phyloP scores from a whole-genome alignment of 2,113 vertebrate species.

The Malurus melanocephalus region DNA sequence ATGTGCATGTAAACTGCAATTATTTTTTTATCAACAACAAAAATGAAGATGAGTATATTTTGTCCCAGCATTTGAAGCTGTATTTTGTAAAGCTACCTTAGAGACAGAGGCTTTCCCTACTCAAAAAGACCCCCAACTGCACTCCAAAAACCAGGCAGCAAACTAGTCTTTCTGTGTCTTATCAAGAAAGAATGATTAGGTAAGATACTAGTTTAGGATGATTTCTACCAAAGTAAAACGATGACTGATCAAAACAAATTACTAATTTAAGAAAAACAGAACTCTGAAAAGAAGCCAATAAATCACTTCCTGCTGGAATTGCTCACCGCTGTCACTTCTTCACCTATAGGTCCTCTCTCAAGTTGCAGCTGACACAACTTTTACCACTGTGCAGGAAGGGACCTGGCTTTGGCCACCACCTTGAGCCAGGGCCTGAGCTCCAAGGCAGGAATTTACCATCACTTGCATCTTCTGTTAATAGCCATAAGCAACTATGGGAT shows the following conservation, averaged over 20 bases:
- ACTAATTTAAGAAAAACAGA: neutral
- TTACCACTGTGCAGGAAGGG: neutral
- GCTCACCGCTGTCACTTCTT: fast-evolving
- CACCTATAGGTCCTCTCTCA: neutral
- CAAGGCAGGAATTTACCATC: neutral
- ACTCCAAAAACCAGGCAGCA: neutral
- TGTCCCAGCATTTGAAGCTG: neutral
- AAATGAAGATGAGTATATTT: slow-evolving; percentile 8
- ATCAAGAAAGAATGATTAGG: neutral
- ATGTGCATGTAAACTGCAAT: slow-evolving; percentile 2
- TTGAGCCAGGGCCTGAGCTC: neutral
- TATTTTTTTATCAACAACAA: slow-evolving; percentile 33
- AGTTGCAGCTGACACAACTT: neutral
- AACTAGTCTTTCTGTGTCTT: neutral
- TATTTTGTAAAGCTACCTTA: neutral
- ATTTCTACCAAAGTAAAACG: neutral
- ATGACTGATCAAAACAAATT: neutral
- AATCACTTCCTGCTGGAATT: neutral
- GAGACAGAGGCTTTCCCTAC: fast-evolving
- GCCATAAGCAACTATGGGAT: neutral
- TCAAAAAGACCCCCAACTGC: fast-evolving
- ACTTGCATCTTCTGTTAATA: neutral
- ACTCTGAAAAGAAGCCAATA: neutral
- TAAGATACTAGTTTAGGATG: neutral
- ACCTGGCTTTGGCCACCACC: neutral